Conservation (phyloP, 2,888 invertebrate species). For the Cheilosia scutellata region DNA sequence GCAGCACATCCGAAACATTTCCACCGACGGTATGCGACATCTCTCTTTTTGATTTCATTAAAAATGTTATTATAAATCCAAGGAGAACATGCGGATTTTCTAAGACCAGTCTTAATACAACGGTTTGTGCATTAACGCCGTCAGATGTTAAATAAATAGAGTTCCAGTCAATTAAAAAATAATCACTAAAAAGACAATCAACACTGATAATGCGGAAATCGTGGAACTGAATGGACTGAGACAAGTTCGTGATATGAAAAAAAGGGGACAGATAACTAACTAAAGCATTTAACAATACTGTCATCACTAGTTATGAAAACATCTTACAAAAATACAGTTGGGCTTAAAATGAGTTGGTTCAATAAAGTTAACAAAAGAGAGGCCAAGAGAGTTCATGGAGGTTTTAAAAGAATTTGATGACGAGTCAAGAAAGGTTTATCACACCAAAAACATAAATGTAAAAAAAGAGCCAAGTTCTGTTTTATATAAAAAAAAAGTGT, state of each 20-base stretch:
- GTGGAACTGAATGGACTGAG: background rate
- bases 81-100: background rate
- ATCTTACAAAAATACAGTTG: background rate
- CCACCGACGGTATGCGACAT: background rate
- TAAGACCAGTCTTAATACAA: background rate
- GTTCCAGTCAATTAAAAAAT: slow-evolving; percentile 1
- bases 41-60: background rate
- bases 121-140: background rate
- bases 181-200: slow-evolving; percentile 12
- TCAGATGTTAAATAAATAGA: background rate
- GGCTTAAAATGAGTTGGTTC: slow-evolving; percentile 18
- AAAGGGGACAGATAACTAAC: background rate
- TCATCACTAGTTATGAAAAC: background rate
- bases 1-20: background rate
- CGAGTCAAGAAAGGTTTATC: no score
- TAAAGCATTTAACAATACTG: no score
- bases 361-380: background rate
- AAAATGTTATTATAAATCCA: background rate
- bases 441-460: no score
- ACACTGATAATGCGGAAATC: slow-evolving; percentile 3
- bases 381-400: background rate
- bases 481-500: no score
- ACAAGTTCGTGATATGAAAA: slow-evolving; percentile 2
- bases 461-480: no score
- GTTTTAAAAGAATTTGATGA: background rate